Evolutionary conservation across 2,888 invertebrate species (phyloP).

Genomic region (Orthosia incerta): DNA sequence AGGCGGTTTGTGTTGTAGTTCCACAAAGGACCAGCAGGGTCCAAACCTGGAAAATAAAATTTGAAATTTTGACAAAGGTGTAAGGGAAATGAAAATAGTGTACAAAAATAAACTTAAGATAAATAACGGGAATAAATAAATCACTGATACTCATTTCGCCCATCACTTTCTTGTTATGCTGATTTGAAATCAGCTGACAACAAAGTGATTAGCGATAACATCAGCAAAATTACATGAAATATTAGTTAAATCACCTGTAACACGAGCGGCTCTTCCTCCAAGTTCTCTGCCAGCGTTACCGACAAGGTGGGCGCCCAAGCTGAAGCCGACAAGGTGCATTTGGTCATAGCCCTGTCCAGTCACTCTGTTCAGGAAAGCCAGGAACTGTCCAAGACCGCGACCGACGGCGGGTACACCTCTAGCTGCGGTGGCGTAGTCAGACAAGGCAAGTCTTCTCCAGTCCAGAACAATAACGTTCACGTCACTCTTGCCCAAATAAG

Average conservation of each 20-base stretch:
- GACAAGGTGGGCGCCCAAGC: constrained; percentile 83
- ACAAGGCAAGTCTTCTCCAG: constrained; percentile 75
- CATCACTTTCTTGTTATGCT: not conserved
- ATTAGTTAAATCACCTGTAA: constrained; percentile 71
- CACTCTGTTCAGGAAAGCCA: constrained; percentile 71
- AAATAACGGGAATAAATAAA: not conserved
- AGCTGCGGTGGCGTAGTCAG: constrained; percentile 74
- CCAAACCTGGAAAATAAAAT: constrained; percentile 47
- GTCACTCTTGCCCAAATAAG: constrained; percentile 71
- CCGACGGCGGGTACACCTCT: constrained; percentile 77
- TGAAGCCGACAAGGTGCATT: constrained; percentile 84
- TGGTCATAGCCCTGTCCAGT: constrained; percentile 70
- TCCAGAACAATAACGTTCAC: constrained; percentile 80
- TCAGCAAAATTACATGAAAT: not conserved
- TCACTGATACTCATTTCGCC: not conserved
- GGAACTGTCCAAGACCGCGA: constrained; percentile 78
- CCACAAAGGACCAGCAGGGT: constrained; percentile 71
- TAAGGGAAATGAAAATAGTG: not conserved
- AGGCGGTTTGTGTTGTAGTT: constrained; percentile 68
- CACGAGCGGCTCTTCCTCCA: constrained; percentile 73
- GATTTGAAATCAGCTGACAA: not conserved
- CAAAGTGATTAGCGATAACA: too few species aligned
- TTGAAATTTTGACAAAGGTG: not conserved
- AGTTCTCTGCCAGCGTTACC: constrained; percentile 79
- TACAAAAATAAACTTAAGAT: not conserved